A percentile compares a stretch with the other conserved stretches of the same genome.
These are phyloP conservation scores for Epinotia nisella DNA, from an alignment of 2,888 invertebrate genomes.

Conservation along the genomic window DNA sequence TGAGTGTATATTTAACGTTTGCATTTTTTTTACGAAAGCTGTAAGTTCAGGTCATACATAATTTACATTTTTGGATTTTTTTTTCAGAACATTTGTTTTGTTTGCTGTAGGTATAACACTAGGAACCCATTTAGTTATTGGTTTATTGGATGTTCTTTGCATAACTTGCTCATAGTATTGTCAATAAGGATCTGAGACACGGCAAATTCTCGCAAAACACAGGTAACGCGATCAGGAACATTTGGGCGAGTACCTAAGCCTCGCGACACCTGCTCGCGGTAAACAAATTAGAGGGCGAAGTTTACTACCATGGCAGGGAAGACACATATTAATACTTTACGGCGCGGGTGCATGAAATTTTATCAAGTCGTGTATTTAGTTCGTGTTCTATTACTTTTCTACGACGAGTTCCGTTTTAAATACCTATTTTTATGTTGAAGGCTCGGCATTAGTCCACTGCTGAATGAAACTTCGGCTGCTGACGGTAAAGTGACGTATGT, in stretches of 20 bases:
- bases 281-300: constrained; percentile 56
- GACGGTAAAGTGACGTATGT: too few species aligned
- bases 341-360: constrained; percentile 26
- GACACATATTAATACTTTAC: constrained; percentile 41
- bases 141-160: not conserved
- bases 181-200: not conserved
- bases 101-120: too few species aligned
- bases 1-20: too few species aligned
- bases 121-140: not conserved
- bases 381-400: constrained; percentile 8
- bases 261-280: constrained; percentile 49
- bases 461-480: not conserved
- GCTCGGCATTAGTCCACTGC: not conserved
- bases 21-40: too few species aligned
- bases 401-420: constrained; percentile 3
- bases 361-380: constrained; percentile 28
- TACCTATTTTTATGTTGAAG: too few species aligned
- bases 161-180: not conserved
- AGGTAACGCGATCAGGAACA: not conserved
- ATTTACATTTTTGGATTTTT: not conserved
- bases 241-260: constrained; percentile 16
- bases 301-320: constrained; percentile 48
- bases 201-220: not conserved
- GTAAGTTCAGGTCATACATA: too few species aligned
- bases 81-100: not conserved